These are phyloP conservation scores for Falco rusticolus DNA, from an alignment of 2,797 vertebrate genomes.

Conservation along the genomic window DNA sequence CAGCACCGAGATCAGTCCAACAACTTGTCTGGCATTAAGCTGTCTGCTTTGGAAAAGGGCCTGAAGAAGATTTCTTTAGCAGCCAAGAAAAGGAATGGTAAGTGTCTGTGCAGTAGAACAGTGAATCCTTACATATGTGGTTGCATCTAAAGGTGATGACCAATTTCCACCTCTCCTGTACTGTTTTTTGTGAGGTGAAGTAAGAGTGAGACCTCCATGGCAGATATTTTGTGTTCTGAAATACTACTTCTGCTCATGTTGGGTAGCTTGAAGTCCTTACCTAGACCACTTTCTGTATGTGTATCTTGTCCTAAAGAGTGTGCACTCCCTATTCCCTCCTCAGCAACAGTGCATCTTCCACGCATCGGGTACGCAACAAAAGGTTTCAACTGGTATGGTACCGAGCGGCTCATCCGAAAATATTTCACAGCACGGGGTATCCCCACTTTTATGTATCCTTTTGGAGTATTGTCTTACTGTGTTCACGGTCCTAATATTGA, in stretches of 20 bases:
- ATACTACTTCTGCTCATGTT: neutral
- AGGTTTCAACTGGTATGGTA: conserved; percentile 96
- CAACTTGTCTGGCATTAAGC: conserved; percentile 87
- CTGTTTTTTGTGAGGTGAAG: neutral
- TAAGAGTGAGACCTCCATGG: neutral
- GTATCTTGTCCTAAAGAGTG: neutral
- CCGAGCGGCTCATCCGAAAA: conserved; percentile 90
- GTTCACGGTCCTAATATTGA: neutral
- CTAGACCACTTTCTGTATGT: neutral
- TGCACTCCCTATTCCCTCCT: neutral
- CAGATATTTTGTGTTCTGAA: neutral
- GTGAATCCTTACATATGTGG: neutral
- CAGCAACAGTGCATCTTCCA: conserved; percentile 93
- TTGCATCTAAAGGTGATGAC: neutral
- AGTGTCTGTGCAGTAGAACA: neutral
- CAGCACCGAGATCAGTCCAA: conserved; percentile 87
- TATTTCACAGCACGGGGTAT: conserved; percentile 84
- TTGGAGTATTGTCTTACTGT: neutral
- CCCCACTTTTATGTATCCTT: conserved; percentile 91
- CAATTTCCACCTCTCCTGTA: neutral
- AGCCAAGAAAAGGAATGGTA: conserved; percentile 87
- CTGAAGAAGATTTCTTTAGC: conserved; percentile 87
- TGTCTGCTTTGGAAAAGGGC: conserved; percentile 87
- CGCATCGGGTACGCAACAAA: conserved; percentile 90
- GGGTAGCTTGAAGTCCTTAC: neutral